Conservation (phyloP, 2,888 invertebrate species). For the Isotomurus palustris region DNA sequence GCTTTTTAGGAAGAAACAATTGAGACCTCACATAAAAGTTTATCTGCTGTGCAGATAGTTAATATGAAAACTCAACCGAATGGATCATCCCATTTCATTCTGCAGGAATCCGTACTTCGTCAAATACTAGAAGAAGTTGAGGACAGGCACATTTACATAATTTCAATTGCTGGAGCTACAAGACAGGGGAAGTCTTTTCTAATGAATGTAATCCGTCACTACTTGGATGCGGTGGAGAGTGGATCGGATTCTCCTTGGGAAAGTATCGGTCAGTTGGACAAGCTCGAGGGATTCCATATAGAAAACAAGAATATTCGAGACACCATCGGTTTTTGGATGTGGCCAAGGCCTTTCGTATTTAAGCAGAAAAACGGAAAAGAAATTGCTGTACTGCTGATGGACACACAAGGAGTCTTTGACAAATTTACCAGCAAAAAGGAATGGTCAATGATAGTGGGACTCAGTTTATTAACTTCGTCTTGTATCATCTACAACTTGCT, state of each 20-base stretch:
- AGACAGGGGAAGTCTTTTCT: conserved; percentile 20
- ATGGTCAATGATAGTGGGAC: conserved; percentile 25
- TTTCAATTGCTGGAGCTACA: conserved; percentile 19
- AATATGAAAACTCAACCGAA: not conserved
- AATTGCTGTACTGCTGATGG: conserved; percentile 20
- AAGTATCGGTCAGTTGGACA: conserved; percentile 1
- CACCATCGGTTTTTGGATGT: conserved; percentile 17
- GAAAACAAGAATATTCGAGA: not conserved
- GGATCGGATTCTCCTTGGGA: conserved; percentile 15
- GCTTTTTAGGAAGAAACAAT: too few species aligned
- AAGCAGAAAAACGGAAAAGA: not conserved
- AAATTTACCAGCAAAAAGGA: conserved; percentile 17
- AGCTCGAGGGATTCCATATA: conserved; percentile 19
- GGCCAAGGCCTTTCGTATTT: conserved; percentile 21
- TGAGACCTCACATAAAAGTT: too few species aligned
- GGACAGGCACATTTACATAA: conserved; percentile 2
- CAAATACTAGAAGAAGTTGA: conserved; percentile 3
- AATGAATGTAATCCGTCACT: conserved; percentile 12
- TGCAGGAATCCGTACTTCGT: not conserved
- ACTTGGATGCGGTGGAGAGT: conserved; percentile 5
- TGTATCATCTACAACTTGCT: conserved; percentile 25
- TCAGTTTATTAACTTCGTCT: conserved; percentile 24
- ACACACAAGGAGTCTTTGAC: conserved; percentile 34
- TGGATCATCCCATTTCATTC: not conserved
- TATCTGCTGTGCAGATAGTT: not conserved